Evolutionary conservation across 2,888 invertebrate species (phyloP).

Genomic region (Drosophila birchii): DNA sequence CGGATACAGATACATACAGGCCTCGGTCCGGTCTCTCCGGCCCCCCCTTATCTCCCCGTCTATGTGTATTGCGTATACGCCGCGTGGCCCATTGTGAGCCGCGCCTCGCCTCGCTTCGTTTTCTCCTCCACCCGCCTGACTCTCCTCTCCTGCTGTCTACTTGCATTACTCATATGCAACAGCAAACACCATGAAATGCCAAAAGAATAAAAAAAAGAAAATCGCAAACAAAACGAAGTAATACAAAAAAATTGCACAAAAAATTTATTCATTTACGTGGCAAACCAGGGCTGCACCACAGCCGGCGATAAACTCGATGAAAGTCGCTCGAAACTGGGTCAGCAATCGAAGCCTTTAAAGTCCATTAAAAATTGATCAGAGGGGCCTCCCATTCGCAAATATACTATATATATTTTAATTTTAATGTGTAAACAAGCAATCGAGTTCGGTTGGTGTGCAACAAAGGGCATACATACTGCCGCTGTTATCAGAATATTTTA

Average conservation of each 20-base stretch:
- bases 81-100: conserved; percentile 73
- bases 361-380: conserved; percentile 38
- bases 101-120: conserved; percentile 58
- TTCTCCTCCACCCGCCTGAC: neutral
- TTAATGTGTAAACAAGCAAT: conserved; percentile 31
- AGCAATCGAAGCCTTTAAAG: conserved; percentile 37
- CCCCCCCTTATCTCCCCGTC: neutral
- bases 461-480: conserved; percentile 15
- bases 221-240: conserved; percentile 28
- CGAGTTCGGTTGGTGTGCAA: neutral
- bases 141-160: conserved; percentile 29
- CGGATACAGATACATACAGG: conserved; percentile 36
- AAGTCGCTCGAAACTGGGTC: conserved; percentile 42
- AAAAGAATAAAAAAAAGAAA: conserved; percentile 25
- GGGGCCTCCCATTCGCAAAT: conserved; percentile 9
- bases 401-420: conserved; percentile 16
- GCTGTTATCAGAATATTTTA: conserved; percentile 11
- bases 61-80: conserved; percentile 64
- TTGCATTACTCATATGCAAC: conserved; percentile 72
- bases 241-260: conserved; percentile 58
- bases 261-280: conserved; percentile 70
- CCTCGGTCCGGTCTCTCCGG: conserved; percentile 46
- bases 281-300: conserved; percentile 58
- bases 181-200: conserved; percentile 37
- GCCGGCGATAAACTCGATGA: conserved; percentile 28